phyloP scores from a whole-genome alignment of 2,888 invertebrate genomes.

The Rhamnusium bicolor region DNA sequence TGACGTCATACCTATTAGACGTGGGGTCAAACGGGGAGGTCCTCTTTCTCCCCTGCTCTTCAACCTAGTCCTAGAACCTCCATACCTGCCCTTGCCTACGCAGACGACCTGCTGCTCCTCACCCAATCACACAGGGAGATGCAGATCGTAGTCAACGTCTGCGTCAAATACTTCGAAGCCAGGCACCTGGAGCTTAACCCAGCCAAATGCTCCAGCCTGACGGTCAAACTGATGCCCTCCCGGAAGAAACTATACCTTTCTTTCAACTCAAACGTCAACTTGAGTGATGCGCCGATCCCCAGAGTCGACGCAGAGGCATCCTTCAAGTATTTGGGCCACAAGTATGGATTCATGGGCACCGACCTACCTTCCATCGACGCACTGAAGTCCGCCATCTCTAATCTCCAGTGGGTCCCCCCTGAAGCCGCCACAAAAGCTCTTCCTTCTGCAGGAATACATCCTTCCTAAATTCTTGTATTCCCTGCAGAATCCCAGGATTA shows the following conservation, averaged over 20 bases:
- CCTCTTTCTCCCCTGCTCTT: no score
- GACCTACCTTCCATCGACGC: not conserved
- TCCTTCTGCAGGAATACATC: constrained; percentile 36
- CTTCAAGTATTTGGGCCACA: constrained; percentile 50
- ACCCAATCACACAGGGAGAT: constrained; percentile 43
- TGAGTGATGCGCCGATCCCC: not conserved
- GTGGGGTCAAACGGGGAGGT: no score
- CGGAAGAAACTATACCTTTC: constrained; percentile 1
- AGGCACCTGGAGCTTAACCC: constrained; percentile 6
- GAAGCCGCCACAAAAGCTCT: constrained; percentile 67
- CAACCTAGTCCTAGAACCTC: not conserved
- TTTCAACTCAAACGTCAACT: not conserved
- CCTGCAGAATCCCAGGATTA: constrained; percentile 59
- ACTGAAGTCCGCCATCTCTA: constrained; percentile 45
- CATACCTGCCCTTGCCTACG: constrained; percentile 51
- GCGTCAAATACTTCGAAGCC: not conserved
- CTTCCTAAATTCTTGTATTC: not conserved
- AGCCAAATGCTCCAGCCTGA: not conserved
- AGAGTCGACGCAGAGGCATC: constrained; percentile 3
- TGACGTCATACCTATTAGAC: no score
- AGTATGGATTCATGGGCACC: constrained; percentile 7
- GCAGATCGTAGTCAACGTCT: not conserved
- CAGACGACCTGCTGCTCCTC: constrained; percentile 10
- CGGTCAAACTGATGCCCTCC: not conserved
- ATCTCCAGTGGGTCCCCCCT: constrained; percentile 61